Base-by-base conservation (phyloP, 1,140 invertebrate species). In the Meloidogyne chitwoodi region DNA sequence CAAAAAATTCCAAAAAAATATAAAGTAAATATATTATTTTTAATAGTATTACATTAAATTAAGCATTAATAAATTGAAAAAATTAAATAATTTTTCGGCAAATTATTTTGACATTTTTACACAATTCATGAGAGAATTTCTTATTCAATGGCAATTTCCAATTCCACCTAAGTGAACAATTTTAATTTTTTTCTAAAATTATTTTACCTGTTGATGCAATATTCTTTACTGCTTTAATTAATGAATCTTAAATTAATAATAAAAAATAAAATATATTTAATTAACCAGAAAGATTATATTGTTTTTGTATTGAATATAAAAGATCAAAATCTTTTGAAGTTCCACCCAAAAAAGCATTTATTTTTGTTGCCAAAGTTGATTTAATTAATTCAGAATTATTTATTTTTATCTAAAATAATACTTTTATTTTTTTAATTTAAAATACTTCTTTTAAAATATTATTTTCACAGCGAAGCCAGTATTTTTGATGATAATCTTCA, bases 401-500 rank as follows among this genome's bases (percentile, higher is more conserved):
- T 22, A 87, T 70, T 68, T 80, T 78, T 19, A 86, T 67, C 77
- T 83, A 29, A 44, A 84, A 69, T 29, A 22, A 29, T 24, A 6
- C 26, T 19, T 77, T 77, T 22, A 44, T 48, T 61, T 12, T 27
- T 10, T 27, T n/a, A 66, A 48, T n/a, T 12, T 19, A 4, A 68
- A 41, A 22, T 34, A 85, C 83, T 56, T 82, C 68, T 29, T 84
- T 79, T 26, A 80, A 80, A 38, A 86, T 80, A 22, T 38, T 26
- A 27, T 74, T 66, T 75, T 87, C 83, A 72, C 74, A 80, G 4
- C 86, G 78, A 22, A 86, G 75, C 84, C 84, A 85, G 67, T 79
- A 79, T 74, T 80, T 79, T 61, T 80, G 83, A 70, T 86, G 85
- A 70, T 86, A 86, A 68, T 85, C 84, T 68, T 86, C 85, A n/a